Evolutionary conservation across 1,140 invertebrate genomes (phyloP), one percentile per base, ranked within the genome.

Genomic region (Drosophila ogumai): DNA sequence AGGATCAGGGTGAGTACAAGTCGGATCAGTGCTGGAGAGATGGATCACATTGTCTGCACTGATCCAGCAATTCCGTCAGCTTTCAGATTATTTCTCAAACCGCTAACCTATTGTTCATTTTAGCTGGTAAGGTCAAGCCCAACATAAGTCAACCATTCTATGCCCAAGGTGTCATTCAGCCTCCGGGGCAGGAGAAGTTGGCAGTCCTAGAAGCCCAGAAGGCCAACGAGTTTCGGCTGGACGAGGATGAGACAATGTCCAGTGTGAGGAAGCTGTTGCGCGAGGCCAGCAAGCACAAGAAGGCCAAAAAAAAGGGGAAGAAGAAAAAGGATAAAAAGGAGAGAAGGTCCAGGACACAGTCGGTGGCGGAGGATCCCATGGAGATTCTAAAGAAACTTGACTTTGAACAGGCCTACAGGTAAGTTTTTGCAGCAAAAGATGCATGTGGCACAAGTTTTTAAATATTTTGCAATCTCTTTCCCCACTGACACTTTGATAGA

Each of bases 201-300:
- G 81, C 65, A 15, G 63, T 88, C 7, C 79, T 76, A 40, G 85
- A 85, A 40, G 78, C 81, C 44, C 41, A 69, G 3, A 72, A 69
- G 9, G 85, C 74, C 13, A 90, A 90, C 31, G 85, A 90, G 47
- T 92, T 93, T 25, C 94, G 96, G 94, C 94, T 97, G 25, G 94
- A 96, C 79, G 96, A 97, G 84, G 96, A 96, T 0, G 96, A 97
- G 91, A 97, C 97, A 81, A 96, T 97, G 90, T 95, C 96, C 52
- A 97, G 96, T 93, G 96, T 97, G 38, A 94, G 96, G 3, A 96
- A 96, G 86, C 96, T 97, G 85, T 93, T 97, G 46, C 96, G 96
- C 75, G 96, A 97, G 79, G 96, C 96, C 9, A 95, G 95, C 40
- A 95, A 96, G 82, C 97, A 96, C 93, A 96, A 96, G 68, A 96